A percentile compares a stretch with the other conserved stretches of the same genome.
Conservation (phyloP, 2,113 vertebrate genomes). For the Tylochromis polylepis region DNA sequence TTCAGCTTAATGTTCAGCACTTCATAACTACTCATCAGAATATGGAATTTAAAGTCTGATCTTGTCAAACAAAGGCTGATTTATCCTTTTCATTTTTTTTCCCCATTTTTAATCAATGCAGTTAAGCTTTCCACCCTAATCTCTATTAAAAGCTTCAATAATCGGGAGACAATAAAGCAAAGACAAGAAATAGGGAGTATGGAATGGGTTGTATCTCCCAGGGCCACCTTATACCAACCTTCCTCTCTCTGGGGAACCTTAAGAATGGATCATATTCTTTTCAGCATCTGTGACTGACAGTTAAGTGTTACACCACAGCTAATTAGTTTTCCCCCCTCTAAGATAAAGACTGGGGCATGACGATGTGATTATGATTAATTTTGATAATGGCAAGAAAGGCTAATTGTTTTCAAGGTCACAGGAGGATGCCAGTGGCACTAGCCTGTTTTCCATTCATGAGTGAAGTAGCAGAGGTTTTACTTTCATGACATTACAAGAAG, state of each 20-base stretch:
- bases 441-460: background rate
- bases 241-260: constrained; percentile 15
- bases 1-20: background rate
- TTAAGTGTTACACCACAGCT: constrained; percentile 46
- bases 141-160: constrained; percentile 3
- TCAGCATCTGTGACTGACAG: constrained; percentile 55
- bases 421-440: constrained; percentile 7
- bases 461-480: background rate
- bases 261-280: constrained; percentile 43
- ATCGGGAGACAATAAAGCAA: background rate
- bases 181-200: background rate
- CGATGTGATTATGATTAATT: constrained; percentile 60
- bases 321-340: constrained; percentile 59
- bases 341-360: constrained; percentile 58
- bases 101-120: background rate
- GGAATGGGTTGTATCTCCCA: constrained; percentile 8
- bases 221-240: constrained; percentile 21
- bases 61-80: constrained; percentile 7
- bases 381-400: constrained; percentile 45
- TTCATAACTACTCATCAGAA: background rate
- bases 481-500: background rate
- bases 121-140: background rate
- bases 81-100: background rate
- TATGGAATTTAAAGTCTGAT: background rate
- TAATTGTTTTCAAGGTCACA: constrained; percentile 68